Evolutionary conservation across 1,140 invertebrate species (phyloP), one percentile per base, ranked within the genome.

Genomic region (Zaprionus ornatus): DNA sequence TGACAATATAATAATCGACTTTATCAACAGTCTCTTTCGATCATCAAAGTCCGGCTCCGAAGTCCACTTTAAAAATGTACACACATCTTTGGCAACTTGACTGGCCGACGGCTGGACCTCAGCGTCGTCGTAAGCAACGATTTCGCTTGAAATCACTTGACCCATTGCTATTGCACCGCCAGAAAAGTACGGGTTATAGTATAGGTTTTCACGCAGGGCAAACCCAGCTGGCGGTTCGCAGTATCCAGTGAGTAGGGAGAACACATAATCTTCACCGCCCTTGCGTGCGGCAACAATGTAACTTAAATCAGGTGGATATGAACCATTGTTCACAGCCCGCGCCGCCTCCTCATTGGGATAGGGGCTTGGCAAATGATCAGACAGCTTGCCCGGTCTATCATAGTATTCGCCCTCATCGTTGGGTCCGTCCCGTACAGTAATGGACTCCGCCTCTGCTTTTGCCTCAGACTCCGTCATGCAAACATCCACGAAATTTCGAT

Each of bases 181-280:
- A 1, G 96, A 95, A 95, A 99, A 99, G 93, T 99, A 99, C 1
- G 99, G 98, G 94, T 99, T 99, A 93, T 97, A 99, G 93, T 98
- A 96, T 91, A 98, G 97, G 9, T 98, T 98, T 52, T 99, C 99
- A 56, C 96, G 94, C 0, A 99, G 74, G 12, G 93, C 64, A 3
- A 99, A 92, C 37, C 99, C 99, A 69, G 98, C 99, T 37, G 99
- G 99, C 25, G 99, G 93, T 64, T 99, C 99, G 91, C 95, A 95
- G 93, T 99, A 99, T 12, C 99, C 98, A 60, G 98, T 99, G 67
- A 99, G 93, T 23, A 99, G 93, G 0, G 98, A 94, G 93, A 99
- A 99, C 19, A 99, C 94, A 92, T 99, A 99, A 93, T 99, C 94
- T 90, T 95, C 94, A 25, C 96, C 97, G 68, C 98, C 97, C 91